A percentile compares a stretch with the other conserved stretches of the same genome.
phyloP scores from a whole-genome alignment of 2,888 invertebrate genomes.

The Ectobius pallidus region DNA sequence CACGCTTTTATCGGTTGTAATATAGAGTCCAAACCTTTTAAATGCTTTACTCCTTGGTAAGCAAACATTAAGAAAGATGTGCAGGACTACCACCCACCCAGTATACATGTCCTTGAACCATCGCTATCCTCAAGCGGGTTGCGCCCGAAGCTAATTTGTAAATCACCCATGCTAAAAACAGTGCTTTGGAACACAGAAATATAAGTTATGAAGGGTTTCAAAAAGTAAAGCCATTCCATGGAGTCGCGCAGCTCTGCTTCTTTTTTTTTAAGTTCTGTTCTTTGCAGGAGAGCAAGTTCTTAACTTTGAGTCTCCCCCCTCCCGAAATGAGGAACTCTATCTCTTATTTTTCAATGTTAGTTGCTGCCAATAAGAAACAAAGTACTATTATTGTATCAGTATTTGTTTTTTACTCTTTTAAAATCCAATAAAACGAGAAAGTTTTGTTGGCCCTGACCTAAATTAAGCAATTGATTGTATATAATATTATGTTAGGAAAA shows the following conservation, averaged over 20 bases:
- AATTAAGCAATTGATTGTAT: no score
- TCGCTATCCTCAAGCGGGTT: neutral
- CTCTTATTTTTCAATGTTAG: neutral
- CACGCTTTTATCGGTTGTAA: no score
- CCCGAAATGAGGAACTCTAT: neutral
- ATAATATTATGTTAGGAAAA: no score
- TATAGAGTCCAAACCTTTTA: no score
- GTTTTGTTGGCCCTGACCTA: no score
- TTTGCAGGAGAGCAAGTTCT: neutral
- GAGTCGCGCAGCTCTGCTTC: neutral
- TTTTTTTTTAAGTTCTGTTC: neutral
- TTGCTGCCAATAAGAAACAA: neutral
- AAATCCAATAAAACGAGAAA: no score
- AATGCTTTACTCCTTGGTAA: no score
- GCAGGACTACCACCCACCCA: neutral
- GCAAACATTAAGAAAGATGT: no score
- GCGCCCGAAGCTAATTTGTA: neutral
- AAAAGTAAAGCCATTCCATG: neutral
- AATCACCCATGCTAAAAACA: neutral
- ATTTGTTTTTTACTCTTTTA: neutral
- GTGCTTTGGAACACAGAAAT: neutral
- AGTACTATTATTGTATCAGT: no score
- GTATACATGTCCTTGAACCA: neutral
- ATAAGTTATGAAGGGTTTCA: neutral
- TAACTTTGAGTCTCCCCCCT: neutral